Evolutionary conservation across 2,113 vertebrate species (phyloP).

Genomic region (Mesembrinibis cayennensis): DNA sequence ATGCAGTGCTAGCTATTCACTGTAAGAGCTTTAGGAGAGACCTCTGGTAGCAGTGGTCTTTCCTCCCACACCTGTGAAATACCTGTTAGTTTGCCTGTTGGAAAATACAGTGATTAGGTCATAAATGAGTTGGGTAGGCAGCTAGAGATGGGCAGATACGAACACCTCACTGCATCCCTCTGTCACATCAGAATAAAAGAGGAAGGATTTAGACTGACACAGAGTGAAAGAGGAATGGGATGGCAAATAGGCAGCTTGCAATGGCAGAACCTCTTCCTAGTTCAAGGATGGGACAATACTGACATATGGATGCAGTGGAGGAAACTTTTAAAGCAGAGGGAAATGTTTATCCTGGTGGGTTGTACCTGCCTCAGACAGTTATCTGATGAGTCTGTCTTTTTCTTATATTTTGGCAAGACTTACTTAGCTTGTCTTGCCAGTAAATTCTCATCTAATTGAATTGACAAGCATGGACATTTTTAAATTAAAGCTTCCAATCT

Average conservation of each 20-base stretch:
- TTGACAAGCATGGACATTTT: conserved; percentile 57
- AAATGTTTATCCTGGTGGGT: neutral
- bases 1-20: neutral
- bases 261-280: neutral
- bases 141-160: neutral
- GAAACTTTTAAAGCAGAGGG: neutral
- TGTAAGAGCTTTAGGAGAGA: neutral
- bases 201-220: neutral
- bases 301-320: neutral
- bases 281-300: neutral
- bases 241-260: neutral
- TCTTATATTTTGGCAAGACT: conserved; percentile 26
- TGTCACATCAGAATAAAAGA: neutral
- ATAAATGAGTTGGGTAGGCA: neutral
- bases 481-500: conserved; percentile 49
- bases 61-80: neutral
- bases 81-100: neutral
- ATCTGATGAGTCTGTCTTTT: conserved; percentile 40
- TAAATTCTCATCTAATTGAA: conserved; percentile 58
- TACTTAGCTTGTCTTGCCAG: conserved; percentile 27
- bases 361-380: conserved; percentile 40
- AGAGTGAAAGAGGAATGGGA: neutral
- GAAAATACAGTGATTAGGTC: neutral
- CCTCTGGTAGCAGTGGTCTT: neutral
- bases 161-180: neutral